Evolutionary conservation across 2,888 invertebrate species (phyloP).

Genomic region (Eupithecia subfuscata): DNA sequence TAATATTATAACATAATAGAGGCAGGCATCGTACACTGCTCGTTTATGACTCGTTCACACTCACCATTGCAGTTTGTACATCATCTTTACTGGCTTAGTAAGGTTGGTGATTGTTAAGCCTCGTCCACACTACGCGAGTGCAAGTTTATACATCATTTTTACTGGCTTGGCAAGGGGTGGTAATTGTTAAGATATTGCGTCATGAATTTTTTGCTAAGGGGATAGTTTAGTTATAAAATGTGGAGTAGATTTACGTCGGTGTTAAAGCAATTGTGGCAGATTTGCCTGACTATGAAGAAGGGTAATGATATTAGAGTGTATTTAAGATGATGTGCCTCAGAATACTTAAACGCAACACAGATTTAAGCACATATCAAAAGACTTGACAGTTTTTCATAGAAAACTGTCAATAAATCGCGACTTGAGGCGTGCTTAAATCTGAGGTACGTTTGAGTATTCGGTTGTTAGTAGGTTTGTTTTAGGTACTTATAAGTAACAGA

Average conservation of each 20-base stretch:
- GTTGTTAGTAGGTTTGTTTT: too few relatives aligned
- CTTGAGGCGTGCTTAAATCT: too few relatives aligned
- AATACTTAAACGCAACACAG: too few relatives aligned
- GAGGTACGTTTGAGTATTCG: too few relatives aligned
- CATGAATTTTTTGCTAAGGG: constrained; percentile 25
- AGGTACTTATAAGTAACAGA: too few relatives aligned
- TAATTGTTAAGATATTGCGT: constrained; percentile 31
- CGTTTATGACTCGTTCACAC: constrained; percentile 65
- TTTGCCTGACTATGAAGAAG: neutral
- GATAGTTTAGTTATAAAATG: constrained; percentile 12
- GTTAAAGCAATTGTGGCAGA: neutral
- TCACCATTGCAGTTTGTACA: neutral
- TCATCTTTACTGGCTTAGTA: constrained; percentile 13
- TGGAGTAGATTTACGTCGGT: constrained; percentile 1
- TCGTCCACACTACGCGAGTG: constrained; percentile 57
- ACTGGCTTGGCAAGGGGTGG: constrained; percentile 27
- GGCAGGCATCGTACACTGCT: constrained; percentile 49
- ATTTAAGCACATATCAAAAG: too few relatives aligned
- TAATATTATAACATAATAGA: constrained; percentile 46
- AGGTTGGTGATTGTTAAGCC: neutral
- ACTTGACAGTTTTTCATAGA: too few relatives aligned
- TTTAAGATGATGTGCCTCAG: neutral
- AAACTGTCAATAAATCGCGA: too few relatives aligned
- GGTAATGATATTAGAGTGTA: neutral
- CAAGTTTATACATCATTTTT: constrained; percentile 47